Base-by-base conservation (phyloP, 1,140 invertebrate species). In the Nebria ingens region DNA sequence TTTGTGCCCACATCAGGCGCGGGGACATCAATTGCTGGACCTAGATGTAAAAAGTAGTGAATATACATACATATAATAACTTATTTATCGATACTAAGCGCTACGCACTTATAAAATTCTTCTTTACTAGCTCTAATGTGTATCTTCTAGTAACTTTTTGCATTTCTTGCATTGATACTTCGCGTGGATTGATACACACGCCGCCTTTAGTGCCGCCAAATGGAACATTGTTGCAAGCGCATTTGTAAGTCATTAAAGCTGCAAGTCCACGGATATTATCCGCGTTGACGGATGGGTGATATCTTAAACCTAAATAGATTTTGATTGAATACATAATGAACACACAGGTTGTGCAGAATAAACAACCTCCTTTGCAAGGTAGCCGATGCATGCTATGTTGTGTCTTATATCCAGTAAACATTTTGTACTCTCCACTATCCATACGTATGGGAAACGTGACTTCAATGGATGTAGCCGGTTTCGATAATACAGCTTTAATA, bases 91-190 rank as follows among this genome's bases (percentile, higher is more conserved):
- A 61, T 17, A 45, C 15, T 12, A 11, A 11, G 17, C 3, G 4
- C 15, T 11, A 45, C 40, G 13, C 1, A 40, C 21, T 87, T 61
- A 93, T 87, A 70, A 93, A 93, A 51, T 89, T 88, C 59, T 92
- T 91, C 72, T 93, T 94, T 0, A 88, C 82, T 34, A 95, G 73
- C 65, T 93, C 89, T 52, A 94, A 76, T 1, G 89, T 83, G 63
- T 91, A 89, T 52, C 91, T 75, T 21, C 91, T 70, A 0, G 91
- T 95, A 53, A 95, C 92, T 61, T 87, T 88, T 71, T 95, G 89
- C 54, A 95, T 71, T 69, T 95, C 90, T 53, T 76, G 73, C 2
- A 82, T 81, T 0, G 82, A 81, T 66, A 89, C 94, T 6, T 86
- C 79, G 29, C 78, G 80, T 0, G 91, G 91, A 66, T 95, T 81